Conservation (phyloP, 2,113 vertebrate species). For the Lasiurus borealis region DNA sequence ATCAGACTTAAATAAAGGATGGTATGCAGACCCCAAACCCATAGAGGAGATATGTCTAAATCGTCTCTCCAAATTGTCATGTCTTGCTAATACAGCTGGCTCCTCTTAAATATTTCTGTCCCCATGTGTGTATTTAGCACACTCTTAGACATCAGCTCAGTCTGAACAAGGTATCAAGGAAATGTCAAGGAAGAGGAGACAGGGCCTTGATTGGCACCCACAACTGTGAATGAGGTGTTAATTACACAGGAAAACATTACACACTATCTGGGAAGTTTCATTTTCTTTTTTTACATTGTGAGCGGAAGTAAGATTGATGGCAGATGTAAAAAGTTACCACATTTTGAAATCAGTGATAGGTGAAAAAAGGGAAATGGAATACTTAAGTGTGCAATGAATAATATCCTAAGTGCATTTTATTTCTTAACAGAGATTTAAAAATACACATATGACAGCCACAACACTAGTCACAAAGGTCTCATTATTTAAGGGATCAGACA, state of each 20-base stretch:
- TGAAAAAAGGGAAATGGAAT: conserved; percentile 33
- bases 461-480: conserved; percentile 39
- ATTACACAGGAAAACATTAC: conserved; percentile 88
- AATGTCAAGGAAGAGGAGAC: conserved; percentile 81
- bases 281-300: conserved; percentile 82
- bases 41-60: conserved; percentile 71
- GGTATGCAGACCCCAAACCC: conserved; percentile 1
- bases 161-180: conserved; percentile 85
- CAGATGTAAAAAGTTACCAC: conserved; percentile 61
- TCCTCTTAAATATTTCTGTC: conserved; percentile 77
- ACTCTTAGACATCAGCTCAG: conserved; percentile 77
- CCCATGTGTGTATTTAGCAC: conserved; percentile 76
- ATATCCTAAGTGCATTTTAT: conserved; percentile 36
- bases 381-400: neutral
- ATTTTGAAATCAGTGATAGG: conserved; percentile 59
- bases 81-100: conserved; percentile 64
- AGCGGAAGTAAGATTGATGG: conserved; percentile 82
- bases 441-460: conserved; percentile 29
- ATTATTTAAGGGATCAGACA: conserved; percentile 59
- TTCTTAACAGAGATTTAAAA: conserved; percentile 67
- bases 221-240: conserved; percentile 87
- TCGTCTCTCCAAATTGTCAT: conserved; percentile 29
- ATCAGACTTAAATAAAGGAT: conserved; percentile 41
- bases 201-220: conserved; percentile 82
- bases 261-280: conserved; percentile 77